Conservation (phyloP, 2,113 vertebrate species). For the Brachyhypopomus occidentalis region DNA sequence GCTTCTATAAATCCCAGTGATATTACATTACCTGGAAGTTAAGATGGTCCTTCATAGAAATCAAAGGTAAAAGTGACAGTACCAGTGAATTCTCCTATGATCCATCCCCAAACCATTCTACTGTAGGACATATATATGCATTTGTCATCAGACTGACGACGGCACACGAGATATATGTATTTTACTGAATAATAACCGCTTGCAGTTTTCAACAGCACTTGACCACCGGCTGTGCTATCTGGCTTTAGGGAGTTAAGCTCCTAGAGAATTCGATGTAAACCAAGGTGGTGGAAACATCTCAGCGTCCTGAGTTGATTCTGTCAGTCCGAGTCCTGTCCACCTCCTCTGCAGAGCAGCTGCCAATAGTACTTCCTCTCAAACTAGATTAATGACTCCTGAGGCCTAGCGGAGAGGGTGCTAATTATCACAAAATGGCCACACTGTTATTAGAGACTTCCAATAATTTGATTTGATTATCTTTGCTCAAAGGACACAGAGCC, state of each 20-base stretch:
- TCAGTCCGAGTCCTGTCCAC: constrained; percentile 33
- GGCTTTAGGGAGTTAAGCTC: neutral
- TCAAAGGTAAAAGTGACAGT: neutral
- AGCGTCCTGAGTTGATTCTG: neutral
- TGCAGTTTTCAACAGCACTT: neutral
- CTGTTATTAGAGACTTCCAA: constrained; percentile 33
- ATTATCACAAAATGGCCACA: constrained; percentile 39
- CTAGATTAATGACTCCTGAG: constrained; percentile 15
- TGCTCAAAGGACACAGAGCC: constrained; percentile 48
- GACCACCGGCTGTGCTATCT: neutral
- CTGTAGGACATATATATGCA: neutral
- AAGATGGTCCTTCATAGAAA: neutral
- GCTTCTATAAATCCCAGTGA: too few species aligned
- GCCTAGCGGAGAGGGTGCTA: constrained; percentile 9
- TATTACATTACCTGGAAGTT: too few species aligned
- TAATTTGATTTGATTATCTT: constrained; percentile 53
- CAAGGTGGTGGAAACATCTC: neutral
- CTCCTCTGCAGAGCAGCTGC: constrained; percentile 40
- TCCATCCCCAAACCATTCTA: neutral
- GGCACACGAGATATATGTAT: neutral
- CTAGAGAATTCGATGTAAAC: neutral
- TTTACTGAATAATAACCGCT: neutral
- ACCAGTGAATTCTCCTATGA: neutral
- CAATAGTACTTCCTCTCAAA: constrained; percentile 35
- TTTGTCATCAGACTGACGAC: neutral